Conservation (phyloP, 2,113 vertebrate genomes). For the Meriones unguiculatus region DNA sequence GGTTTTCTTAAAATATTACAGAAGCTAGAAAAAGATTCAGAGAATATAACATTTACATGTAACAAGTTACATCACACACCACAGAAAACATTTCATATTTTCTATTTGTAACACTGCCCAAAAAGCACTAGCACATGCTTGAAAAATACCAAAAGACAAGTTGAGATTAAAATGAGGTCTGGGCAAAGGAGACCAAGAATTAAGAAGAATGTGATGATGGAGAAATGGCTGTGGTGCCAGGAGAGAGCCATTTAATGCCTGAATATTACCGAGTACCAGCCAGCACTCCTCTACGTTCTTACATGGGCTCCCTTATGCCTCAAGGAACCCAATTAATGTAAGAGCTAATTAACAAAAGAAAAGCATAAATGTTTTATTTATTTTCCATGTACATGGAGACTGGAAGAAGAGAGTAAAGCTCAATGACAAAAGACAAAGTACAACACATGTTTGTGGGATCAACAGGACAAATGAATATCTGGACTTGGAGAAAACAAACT, state of each 20-base stretch:
- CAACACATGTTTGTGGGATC: neutral
- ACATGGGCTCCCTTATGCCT: neutral
- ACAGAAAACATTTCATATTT: neutral
- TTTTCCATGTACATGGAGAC: neutral
- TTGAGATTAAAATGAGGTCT: neutral
- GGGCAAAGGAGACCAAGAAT: neutral
- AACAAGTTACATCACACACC: neutral
- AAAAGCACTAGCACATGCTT: neutral
- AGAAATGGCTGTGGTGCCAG: neutral
- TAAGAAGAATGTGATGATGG: neutral
- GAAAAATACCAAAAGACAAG: neutral
- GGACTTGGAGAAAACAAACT: no score
- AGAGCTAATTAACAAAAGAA: neutral
- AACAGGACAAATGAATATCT: neutral
- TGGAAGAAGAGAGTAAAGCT: no score
- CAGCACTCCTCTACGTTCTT: rapidly evolving
- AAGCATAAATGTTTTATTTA: neutral
- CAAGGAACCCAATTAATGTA: neutral
- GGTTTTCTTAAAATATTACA: neutral
- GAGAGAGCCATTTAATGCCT: neutral
- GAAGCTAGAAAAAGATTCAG: neutral
- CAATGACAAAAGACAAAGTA: neutral
- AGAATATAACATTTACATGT: neutral
- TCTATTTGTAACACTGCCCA: neutral
- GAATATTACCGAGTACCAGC: no score